Evolutionary conservation across 2,113 vertebrate species (phyloP).

Genomic region (Barbus barbus): DNA sequence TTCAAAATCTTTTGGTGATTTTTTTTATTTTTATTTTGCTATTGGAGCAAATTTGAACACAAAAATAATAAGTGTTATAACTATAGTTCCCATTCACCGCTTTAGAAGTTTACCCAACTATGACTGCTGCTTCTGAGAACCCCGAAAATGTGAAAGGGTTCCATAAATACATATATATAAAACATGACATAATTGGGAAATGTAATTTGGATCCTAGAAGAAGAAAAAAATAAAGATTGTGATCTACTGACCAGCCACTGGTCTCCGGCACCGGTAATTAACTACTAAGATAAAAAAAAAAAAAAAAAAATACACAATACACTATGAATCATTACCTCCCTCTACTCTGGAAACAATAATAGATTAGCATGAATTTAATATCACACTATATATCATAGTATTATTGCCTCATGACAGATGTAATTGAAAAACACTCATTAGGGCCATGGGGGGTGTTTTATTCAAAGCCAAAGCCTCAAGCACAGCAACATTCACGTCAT

Average conservation of each 20-base stretch:
- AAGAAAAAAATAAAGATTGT: neutral
- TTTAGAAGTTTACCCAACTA: neutral
- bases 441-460: slow-evolving; percentile 86
- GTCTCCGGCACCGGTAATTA: slow-evolving; percentile 16
- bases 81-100: neutral
- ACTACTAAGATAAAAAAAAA: neutral
- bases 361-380: slow-evolving; percentile 99
- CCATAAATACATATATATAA: no score
- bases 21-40: neutral
- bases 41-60: neutral
- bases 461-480: slow-evolving; percentile 85
- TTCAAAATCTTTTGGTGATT: no score
- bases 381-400: slow-evolving; percentile 98
- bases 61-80: neutral
- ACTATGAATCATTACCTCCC: slow-evolving; percentile 36
- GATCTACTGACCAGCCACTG: slow-evolving; percentile 1
- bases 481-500: slow-evolving; percentile 73
- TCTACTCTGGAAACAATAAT: slow-evolving; percentile 76
- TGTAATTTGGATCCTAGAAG: neutral
- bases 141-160: neutral
- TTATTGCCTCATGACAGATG: slow-evolving; percentile 96
- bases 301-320: slow-evolving; percentile 19
- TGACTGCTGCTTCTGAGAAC: neutral
- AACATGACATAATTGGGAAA: neutral
- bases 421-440: slow-evolving; percentile 99